Evolutionary conservation across 1,140 invertebrate genomes (phyloP).

Genomic region (Drosophila nigrodunni): DNA sequence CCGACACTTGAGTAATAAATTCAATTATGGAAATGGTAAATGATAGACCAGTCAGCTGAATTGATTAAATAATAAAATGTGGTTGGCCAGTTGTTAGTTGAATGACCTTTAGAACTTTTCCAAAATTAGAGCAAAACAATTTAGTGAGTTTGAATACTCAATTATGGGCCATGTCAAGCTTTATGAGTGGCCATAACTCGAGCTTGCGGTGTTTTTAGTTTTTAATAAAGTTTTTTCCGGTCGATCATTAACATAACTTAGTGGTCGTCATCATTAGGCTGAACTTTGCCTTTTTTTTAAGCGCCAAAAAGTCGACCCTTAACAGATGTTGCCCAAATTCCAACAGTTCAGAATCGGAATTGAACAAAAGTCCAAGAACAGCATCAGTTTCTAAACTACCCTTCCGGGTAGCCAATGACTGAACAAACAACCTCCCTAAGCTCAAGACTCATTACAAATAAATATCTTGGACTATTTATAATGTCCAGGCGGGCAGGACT

Average conservation of each 20-base stretch:
- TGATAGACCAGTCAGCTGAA: constrained; percentile 32
- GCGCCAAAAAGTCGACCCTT: constrained; percentile 57
- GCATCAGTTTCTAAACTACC: constrained; percentile 60
- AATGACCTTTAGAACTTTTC: constrained; percentile 11
- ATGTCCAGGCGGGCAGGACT: constrained; percentile 48
- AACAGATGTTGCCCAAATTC: constrained; percentile 63
- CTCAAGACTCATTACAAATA: constrained; percentile 70
- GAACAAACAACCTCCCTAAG: constrained; percentile 29
- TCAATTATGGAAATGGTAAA: constrained; percentile 62
- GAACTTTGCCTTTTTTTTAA: constrained; percentile 50
- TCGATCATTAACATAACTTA: constrained; percentile 67
- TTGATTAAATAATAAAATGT: constrained; percentile 60
- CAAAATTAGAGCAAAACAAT: constrained; percentile 6
- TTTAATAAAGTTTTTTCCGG: constrained; percentile 65
- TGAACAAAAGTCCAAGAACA: constrained; percentile 60
- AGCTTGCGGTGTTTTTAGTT: constrained; percentile 46
- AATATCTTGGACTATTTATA: constrained; percentile 80
- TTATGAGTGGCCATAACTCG: constrained; percentile 28
- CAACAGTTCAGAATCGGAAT: constrained; percentile 38
- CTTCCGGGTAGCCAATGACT: constrained; percentile 50
- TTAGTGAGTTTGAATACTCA: background rate
- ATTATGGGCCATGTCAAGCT: constrained; percentile 8
- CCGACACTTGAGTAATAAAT: constrained; percentile 51
- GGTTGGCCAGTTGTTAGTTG: background rate
- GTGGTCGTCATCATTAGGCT: constrained; percentile 49